These are phyloP conservation scores for Montifringilla adamsi DNA, from an alignment of 2,113 vertebrate species.

Conservation along the genomic window DNA sequence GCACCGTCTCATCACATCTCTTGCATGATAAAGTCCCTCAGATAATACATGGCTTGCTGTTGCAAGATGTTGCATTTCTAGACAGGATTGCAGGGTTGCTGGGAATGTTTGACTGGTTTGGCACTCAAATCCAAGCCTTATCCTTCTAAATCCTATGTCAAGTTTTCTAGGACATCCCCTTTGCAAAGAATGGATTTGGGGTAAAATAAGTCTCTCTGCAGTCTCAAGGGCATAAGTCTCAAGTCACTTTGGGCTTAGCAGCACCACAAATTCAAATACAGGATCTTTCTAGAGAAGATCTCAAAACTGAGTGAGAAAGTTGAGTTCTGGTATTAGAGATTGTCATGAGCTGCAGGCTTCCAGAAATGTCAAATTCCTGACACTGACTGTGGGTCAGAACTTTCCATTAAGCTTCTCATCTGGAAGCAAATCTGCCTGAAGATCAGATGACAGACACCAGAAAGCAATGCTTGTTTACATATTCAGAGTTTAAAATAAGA, in stretches of 20 bases:
- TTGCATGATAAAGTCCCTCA: not conserved
- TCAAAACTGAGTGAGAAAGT: not conserved
- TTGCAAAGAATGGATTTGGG: not conserved
- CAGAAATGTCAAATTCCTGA: slow-evolving; percentile 46
- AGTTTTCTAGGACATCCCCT: not conserved
- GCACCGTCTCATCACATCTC: accelerated
- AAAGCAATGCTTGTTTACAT: slow-evolving; percentile 27
- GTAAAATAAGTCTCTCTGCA: not conserved
- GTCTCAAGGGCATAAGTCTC: not conserved
- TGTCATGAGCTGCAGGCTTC: not conserved
- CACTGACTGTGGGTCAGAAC: slow-evolving; percentile 16
- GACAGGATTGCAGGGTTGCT: not conserved
- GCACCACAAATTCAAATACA: not conserved
- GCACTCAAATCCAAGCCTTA: not conserved
- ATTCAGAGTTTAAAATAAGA: slow-evolving; percentile 32
- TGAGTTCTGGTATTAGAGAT: not conserved
- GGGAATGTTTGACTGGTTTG: not conserved
- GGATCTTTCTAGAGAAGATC: not conserved
- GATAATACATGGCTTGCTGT: not conserved
- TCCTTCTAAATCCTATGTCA: not conserved
- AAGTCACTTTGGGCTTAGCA: not conserved
- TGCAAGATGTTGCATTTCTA: not conserved
- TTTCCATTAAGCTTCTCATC: slow-evolving; percentile 35
- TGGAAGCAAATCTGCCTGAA: slow-evolving; percentile 14
- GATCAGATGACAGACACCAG: slow-evolving; percentile 30